Percentiles rank a stretch among this genome's conserved stretches.
Conservation (phyloP, 1,140 invertebrate genomes). For the Zaprionus ornatus region DNA sequence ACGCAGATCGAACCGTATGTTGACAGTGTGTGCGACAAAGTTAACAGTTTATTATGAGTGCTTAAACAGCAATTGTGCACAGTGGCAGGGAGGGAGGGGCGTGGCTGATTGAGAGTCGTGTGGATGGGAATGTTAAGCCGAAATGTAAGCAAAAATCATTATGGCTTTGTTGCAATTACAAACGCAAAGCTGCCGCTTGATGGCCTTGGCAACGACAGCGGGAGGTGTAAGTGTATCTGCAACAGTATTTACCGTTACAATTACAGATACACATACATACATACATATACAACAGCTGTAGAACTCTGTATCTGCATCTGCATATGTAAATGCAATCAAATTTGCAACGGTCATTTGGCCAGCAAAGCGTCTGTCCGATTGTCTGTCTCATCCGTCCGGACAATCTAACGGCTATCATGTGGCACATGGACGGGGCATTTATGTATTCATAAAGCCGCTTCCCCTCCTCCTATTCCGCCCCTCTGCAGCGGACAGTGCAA, state of each 20-base stretch:
- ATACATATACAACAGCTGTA: neutral
- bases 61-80: constrained; percentile 38
- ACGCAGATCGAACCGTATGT: neutral
- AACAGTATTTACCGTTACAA: constrained; percentile 47
- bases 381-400: constrained; percentile 54
- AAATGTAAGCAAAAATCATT: constrained; percentile 55
- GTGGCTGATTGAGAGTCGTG: neutral
- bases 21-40: neutral
- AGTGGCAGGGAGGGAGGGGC: neutral
- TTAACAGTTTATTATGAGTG: constrained; percentile 39
- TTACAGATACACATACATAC: neutral
- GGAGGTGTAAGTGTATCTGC: constrained; percentile 32
- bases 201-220: neutral
- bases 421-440: constrained; percentile 49
- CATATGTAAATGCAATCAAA: constrained; percentile 81
- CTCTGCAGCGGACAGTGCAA: constrained; percentile 16
- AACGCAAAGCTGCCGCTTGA: constrained; percentile 17
- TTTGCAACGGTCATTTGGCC: constrained; percentile 78
- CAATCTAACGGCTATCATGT: constrained; percentile 75
- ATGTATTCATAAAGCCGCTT: constrained; percentile 69
- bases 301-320: constrained; percentile 46
- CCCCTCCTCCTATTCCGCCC: constrained; percentile 9
- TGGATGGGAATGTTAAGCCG: constrained; percentile 35
- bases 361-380: constrained; percentile 38
- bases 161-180: constrained; percentile 54